phyloP scores from a whole-genome alignment of 2,797 vertebrate species.

The Amniataba percoides region DNA sequence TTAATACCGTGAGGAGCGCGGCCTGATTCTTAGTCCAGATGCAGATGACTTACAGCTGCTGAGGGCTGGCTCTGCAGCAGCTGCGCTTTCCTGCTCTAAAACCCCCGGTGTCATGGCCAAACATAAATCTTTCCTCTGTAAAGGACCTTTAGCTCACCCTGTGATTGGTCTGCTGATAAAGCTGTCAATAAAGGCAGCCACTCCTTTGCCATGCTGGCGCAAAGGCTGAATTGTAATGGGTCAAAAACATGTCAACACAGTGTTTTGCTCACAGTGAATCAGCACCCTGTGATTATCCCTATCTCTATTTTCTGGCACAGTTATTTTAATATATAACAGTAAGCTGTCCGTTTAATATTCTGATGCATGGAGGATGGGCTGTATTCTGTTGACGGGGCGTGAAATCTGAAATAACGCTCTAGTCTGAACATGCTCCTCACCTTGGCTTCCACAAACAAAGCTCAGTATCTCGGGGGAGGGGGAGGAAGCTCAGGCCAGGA shows the following conservation, averaged over 20 bases:
- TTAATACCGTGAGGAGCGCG: constrained; percentile 14
- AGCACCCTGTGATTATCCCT: constrained; percentile 42
- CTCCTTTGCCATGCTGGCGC: constrained; percentile 11
- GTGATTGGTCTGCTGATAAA: constrained; percentile 48
- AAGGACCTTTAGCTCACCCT: constrained; percentile 56
- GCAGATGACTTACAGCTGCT: constrained; percentile 77
- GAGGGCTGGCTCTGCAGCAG: constrained; percentile 60
- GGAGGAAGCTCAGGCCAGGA: constrained; percentile 65
- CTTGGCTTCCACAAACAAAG: constrained; percentile 66
- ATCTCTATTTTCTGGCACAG: neutral
- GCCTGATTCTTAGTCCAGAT: constrained; percentile 60
- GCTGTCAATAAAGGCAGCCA: constrained; percentile 27
- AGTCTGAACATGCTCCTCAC: constrained; percentile 73
- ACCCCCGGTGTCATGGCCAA: constrained; percentile 39
- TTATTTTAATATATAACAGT: neutral
- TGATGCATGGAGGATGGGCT: constrained; percentile 33
- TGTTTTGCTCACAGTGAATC: constrained; percentile 42
- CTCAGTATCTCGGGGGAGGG: constrained; percentile 52
- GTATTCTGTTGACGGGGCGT: constrained; percentile 25
- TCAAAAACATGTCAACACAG: constrained; percentile 26
- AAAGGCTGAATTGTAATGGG: neutral
- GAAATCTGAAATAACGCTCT: constrained; percentile 53
- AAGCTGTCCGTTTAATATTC: constrained; percentile 37
- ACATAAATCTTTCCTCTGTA: constrained; percentile 59
- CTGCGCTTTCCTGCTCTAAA: constrained; percentile 69